These are phyloP conservation scores for Diprion similis DNA, from an alignment of 1,140 invertebrate genomes.

Conservation along the genomic window DNA sequence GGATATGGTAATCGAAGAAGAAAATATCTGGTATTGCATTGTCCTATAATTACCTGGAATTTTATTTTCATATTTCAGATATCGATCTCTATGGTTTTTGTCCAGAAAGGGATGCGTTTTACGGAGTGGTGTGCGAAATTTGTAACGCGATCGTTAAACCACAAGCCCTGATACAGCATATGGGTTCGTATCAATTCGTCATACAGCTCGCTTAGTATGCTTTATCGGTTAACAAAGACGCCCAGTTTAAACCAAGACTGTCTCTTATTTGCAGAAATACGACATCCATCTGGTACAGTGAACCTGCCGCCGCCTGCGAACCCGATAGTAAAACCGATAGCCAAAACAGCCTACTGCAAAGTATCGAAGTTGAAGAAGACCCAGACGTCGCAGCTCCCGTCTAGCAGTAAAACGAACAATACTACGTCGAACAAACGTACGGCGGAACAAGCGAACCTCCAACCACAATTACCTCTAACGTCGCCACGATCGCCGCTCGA, in stretches of 20 bases:
- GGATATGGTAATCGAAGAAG: too few species aligned
- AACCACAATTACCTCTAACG: constrained; percentile 36
- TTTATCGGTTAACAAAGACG: constrained; percentile 48
- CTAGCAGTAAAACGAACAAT: constrained; percentile 30
- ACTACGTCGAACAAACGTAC: constrained; percentile 49
- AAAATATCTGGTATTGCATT: too few species aligned
- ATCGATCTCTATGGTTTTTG: constrained; percentile 70
- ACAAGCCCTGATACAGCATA: constrained; percentile 65
- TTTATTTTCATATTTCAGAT: constrained; percentile 48
- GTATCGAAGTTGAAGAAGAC: constrained; percentile 55
- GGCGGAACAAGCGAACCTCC: constrained; percentile 35
- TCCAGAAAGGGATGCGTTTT: constrained; percentile 69
- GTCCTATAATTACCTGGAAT: too few species aligned
- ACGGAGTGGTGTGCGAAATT: constrained; percentile 70
- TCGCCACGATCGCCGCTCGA: constrained; percentile 53
- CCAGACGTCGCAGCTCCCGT: constrained; percentile 49
- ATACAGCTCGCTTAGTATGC: constrained; percentile 22
- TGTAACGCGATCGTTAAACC: constrained; percentile 70
- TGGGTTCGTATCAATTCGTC: constrained; percentile 62
- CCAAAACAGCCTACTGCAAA: constrained; percentile 58
- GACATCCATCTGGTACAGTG: constrained; percentile 52
- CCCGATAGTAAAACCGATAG: constrained; percentile 42
- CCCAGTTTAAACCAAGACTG: constrained; percentile 21
- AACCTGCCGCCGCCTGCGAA: constrained; percentile 51
- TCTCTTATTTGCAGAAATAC: constrained; percentile 47